Evolutionary conservation across 2,113 vertebrate genomes (phyloP), one percentile per base, ranked within the genome.

Genomic region (Fulica atra): DNA sequence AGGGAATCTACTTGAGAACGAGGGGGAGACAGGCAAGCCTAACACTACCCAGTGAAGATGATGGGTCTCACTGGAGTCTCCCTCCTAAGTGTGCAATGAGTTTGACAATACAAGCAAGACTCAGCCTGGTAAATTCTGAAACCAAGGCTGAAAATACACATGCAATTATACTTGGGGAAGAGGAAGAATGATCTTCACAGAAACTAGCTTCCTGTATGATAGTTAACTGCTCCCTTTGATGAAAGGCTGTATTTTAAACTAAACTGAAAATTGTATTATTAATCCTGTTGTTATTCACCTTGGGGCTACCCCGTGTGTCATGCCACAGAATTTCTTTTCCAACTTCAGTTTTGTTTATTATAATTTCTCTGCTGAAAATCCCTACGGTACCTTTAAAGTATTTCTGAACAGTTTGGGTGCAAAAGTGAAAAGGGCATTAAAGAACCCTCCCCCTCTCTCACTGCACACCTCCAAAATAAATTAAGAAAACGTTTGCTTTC

Each of bases 391-490:
- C n/a, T 84, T 86, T 68, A 24, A 88, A 74, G 61, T 12, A 16
- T 11, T 95, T 24, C 50, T 73, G 68, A 93, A 83, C 20, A 74
- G 81, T 68, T 40, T 78, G 11, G 20, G 29, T 74, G 59, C 60
- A 81, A 91, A 84, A 70, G 59, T 28, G 35, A 74, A 56, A 95
- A 35, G 13, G 16, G 29, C n/a, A 29, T 78, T 74, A 44, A 73
- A 93, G 72, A 89, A 78, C 20, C n/a, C 88, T 77, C 51, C 50
- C 59, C n/a, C 16, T 42, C 10, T 13, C 8, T 23, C 1, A 23
- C 42, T 84, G 72, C 86, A 84, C 91, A 97, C 89, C 89, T 96
- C 83, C 87, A 76, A 90, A 92, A 91, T 59, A 94, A 95, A 89
- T 74, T 31, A 81, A 74, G 91, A 78, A 74, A 94, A 77, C 23